These are phyloP conservation scores for Decapterus maruadsi DNA, from an alignment of 2,797 vertebrate genomes.

Conservation along the genomic window DNA sequence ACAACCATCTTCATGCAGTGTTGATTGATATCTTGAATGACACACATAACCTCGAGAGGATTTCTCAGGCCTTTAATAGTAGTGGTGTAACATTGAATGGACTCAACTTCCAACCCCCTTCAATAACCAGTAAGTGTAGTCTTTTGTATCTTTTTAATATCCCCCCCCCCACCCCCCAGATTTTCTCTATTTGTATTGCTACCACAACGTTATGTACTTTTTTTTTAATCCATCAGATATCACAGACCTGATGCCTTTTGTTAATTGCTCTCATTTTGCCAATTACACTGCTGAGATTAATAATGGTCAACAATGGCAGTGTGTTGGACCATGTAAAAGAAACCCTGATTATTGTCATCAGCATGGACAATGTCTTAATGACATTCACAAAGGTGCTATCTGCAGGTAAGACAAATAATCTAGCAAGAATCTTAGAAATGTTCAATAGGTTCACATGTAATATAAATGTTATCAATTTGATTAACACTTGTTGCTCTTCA, in stretches of 20 bases:
- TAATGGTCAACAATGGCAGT: conserved; percentile 67
- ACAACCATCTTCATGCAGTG: conserved; percentile 49
- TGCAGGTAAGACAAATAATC: conserved; percentile 71
- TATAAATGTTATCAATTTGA: background rate
- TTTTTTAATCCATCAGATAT: conserved; percentile 61
- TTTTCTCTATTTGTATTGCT: background rate
- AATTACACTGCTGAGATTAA: conserved; percentile 66
- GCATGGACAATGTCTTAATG: conserved; percentile 75
- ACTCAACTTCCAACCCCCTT: conserved; percentile 37
- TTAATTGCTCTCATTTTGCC: conserved; percentile 68
- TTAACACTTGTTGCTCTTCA: background rate
- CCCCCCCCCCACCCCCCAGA: no score
- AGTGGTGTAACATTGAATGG: conserved; percentile 20
- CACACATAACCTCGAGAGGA: conserved; percentile 48
- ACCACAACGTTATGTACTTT: background rate
- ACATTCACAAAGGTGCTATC: conserved; percentile 49
- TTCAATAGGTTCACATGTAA: no score
- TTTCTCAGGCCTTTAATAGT: conserved; percentile 68
- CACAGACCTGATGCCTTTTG: conserved; percentile 59
- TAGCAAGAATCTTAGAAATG: background rate
- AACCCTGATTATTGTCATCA: conserved; percentile 68
- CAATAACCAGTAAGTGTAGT: conserved; percentile 68
- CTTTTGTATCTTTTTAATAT: background rate
- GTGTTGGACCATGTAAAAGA: conserved; percentile 72
- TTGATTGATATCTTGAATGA: conserved; percentile 68